A percentile compares a stretch with the other conserved stretches of the same genome.
phyloP scores from a whole-genome alignment of 2,888 invertebrate genomes.

The Dermolepida albohirtum region DNA sequence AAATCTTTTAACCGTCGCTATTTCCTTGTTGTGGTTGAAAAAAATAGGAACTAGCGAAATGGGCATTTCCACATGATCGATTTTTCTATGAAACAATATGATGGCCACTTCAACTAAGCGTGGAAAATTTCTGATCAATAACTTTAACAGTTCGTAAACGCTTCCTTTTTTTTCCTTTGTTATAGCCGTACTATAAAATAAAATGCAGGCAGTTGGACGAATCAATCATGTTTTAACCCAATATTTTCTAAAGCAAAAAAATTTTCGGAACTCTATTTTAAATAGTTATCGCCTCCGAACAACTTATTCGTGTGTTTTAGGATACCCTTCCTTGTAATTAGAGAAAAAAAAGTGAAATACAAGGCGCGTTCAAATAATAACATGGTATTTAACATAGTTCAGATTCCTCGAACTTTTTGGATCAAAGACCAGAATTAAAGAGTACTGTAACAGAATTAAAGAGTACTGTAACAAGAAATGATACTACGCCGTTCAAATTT shows the following conservation, averaged over 20 bases:
- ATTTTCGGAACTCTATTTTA: slow-evolving; percentile 11
- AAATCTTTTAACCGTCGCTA: slow-evolving; percentile 21
- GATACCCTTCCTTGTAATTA: no score
- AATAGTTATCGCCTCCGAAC: not conserved
- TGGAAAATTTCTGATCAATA: slow-evolving; percentile 39
- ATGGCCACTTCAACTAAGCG: slow-evolving; percentile 39
- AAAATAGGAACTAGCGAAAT: slow-evolving; percentile 25
- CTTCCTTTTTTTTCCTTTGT: slow-evolving; percentile 5
- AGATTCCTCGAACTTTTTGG: no score
- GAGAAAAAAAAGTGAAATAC: no score
- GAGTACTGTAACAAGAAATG: no score
- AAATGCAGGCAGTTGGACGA: slow-evolving; percentile 24
- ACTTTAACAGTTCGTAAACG: slow-evolving; percentile 38
- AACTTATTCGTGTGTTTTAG: no score
- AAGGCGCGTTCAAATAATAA: no score
- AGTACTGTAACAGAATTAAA: no score
- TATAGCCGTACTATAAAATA: slow-evolving; percentile 26
- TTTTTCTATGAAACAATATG: slow-evolving; percentile 40
- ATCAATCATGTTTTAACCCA: slow-evolving; percentile 27
- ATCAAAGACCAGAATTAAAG: no score
- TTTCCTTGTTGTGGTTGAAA: slow-evolving; percentile 11
- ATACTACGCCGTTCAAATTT: no score
- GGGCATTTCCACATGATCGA: slow-evolving; percentile 35
- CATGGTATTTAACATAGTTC: no score
- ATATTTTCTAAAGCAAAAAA: slow-evolving; percentile 11